Percentiles rank a stretch among this genome's conserved stretches.
Conservation (phyloP, 2,888 invertebrate genomes). For the Iselma pallidipennis region DNA sequence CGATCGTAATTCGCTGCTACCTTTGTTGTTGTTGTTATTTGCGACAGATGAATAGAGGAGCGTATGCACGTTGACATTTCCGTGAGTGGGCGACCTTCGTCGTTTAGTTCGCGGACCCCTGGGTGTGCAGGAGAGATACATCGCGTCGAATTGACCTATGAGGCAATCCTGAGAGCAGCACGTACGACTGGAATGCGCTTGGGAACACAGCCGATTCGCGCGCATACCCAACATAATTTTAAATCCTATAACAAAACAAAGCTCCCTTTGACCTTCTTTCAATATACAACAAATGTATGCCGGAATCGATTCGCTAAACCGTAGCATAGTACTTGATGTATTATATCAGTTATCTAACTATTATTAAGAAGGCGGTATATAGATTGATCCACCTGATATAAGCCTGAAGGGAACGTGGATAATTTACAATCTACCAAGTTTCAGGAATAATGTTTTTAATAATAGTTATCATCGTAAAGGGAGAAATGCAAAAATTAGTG, state of each 20-base stretch:
- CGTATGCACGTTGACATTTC: constrained; percentile 35
- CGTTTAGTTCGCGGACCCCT: constrained; percentile 24
- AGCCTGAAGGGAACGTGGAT: neutral
- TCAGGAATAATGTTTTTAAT: neutral
- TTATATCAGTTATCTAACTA: neutral
- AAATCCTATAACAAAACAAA: neutral
- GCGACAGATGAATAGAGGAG: constrained; percentile 32
- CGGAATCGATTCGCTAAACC: neutral
- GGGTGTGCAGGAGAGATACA: constrained; percentile 31
- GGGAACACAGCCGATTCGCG: constrained; percentile 31
- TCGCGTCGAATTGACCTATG: constrained; percentile 40
- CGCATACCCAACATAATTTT: constrained; percentile 18
- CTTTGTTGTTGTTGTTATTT: constrained; percentile 12
- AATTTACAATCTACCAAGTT: neutral
- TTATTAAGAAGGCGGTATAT: neutral
- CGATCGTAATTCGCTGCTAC: neutral
- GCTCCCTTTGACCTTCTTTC: constrained; percentile 31
- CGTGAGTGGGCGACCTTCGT: constrained; percentile 41
- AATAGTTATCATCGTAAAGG: neutral
- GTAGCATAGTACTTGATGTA: neutral
- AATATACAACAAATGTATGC: constrained; percentile 8
- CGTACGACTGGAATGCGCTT: constrained; percentile 38
- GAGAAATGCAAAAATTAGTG: neutral
- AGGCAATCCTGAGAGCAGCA: constrained; percentile 36
- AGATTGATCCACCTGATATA: neutral